phyloP scores from a whole-genome alignment of 1,140 invertebrate species.

The Bombus cullumanus region DNA sequence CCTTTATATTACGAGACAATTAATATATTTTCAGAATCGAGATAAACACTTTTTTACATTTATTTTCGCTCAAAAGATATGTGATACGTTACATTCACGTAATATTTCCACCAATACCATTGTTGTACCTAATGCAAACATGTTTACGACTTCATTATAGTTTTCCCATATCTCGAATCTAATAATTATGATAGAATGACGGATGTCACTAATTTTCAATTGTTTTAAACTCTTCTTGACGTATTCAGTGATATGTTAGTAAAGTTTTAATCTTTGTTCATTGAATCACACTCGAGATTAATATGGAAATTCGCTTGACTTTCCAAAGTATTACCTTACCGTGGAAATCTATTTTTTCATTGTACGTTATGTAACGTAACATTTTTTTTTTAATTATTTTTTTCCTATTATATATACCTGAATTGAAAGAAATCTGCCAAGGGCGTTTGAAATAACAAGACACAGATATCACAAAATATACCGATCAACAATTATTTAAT shows the following conservation, averaged over 20 bases:
- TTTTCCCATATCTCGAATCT: not conserved
- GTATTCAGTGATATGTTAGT: not conserved
- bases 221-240: conserved; percentile 1
- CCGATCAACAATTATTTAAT: not conserved
- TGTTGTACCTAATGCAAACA: conserved; percentile 36
- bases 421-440: not conserved
- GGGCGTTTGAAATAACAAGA: not conserved
- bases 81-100: conserved; percentile 13
- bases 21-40: not conserved
- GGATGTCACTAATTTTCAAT: conserved; percentile 21
- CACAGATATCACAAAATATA: not conserved
- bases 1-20: not conserved
- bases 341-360: not conserved
- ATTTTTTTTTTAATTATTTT: not conserved
- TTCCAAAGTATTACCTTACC: conserved; percentile 8
- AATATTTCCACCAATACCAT: conserved; percentile 39
- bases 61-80: not conserved
- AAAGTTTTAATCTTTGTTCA: not conserved
- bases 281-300: not conserved
- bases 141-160: conserved; percentile 30
- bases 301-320: not conserved
- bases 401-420: conserved; percentile 9
- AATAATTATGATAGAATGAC: conserved; percentile 25
- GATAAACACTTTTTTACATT: not conserved
- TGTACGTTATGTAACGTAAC: conserved; percentile 38